Percentiles rank a stretch among this genome's conserved stretches.
phyloP scores from a whole-genome alignment of 1,140 invertebrate species.

The Eriosoma lanigerum region DNA sequence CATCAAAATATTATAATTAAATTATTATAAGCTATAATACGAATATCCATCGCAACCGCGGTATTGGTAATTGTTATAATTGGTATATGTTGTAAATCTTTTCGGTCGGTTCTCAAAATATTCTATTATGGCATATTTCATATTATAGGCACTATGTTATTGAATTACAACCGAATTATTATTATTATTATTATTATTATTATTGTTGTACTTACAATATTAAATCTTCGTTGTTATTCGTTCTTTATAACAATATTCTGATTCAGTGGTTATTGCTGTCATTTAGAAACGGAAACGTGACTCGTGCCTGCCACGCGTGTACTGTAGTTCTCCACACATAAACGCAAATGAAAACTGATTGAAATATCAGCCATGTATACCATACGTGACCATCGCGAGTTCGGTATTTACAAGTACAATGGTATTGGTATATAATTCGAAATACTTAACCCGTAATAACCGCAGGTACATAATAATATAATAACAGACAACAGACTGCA shows the following conservation, averaged over 20 bases:
- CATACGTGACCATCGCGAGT: constrained; percentile 11
- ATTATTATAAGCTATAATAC: too few species aligned
- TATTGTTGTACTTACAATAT: too few species aligned
- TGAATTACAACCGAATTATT: background rate
- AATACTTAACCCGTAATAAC: constrained; percentile 38
- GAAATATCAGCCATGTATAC: background rate
- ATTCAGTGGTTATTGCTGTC: background rate
- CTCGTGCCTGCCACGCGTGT: constrained; percentile 43
- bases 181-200: too few species aligned
- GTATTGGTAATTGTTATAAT: too few species aligned
- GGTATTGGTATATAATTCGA: constrained; percentile 10
- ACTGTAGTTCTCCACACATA: background rate
- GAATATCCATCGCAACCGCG: background rate
- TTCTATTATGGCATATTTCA: background rate
- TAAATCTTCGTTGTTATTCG: background rate
- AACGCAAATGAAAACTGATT: constrained; percentile 28
- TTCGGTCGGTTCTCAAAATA: too few species aligned
- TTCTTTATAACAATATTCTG: background rate
- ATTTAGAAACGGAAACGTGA: constrained; percentile 34
- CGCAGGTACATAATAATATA: background rate
- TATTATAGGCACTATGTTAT: background rate
- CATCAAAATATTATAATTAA: too few species aligned
- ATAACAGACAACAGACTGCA: too few species aligned
- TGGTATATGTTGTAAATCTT: too few species aligned
- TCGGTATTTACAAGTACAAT: background rate